A percentile compares a stretch with the other conserved stretches of the same genome.
phyloP scores from a whole-genome alignment of 2,797 vertebrate species.

The Peromyscus nudipes region DNA sequence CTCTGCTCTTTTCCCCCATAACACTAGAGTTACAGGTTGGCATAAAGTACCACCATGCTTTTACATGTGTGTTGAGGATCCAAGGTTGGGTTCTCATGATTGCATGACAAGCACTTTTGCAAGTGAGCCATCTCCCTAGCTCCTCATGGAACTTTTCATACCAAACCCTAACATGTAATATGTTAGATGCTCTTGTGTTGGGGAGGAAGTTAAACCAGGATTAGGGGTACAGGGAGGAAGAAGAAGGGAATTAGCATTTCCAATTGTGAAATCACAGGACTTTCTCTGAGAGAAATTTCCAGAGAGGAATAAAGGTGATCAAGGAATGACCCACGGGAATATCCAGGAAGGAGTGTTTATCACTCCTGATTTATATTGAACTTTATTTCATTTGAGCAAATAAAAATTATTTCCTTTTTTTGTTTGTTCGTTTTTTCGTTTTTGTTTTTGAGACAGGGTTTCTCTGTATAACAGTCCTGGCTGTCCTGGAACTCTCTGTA shows the following conservation, averaged over 20 bases:
- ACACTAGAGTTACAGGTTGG: not conserved
- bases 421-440: not conserved
- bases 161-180: not conserved
- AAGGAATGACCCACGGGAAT: not conserved
- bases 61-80: not conserved
- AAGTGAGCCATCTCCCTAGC: not conserved
- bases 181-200: not conserved
- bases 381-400: not conserved
- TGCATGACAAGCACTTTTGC: not conserved
- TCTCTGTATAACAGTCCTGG: not conserved
- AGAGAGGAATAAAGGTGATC: not conserved
- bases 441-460: not conserved
- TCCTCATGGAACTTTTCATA: not conserved
- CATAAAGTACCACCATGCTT: not conserved
- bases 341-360: not conserved
- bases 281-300: conserved; percentile 10
- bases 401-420: not conserved
- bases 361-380: not conserved
- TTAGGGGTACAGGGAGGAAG: not conserved
- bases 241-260: not conserved
- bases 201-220: not conserved
- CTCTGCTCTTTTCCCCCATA: no score
- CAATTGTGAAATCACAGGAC: not conserved
- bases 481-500: not conserved
- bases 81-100: not conserved